These are phyloP conservation scores for Anas georgica DNA, from an alignment of 2,797 vertebrate species.

Conservation along the genomic window DNA sequence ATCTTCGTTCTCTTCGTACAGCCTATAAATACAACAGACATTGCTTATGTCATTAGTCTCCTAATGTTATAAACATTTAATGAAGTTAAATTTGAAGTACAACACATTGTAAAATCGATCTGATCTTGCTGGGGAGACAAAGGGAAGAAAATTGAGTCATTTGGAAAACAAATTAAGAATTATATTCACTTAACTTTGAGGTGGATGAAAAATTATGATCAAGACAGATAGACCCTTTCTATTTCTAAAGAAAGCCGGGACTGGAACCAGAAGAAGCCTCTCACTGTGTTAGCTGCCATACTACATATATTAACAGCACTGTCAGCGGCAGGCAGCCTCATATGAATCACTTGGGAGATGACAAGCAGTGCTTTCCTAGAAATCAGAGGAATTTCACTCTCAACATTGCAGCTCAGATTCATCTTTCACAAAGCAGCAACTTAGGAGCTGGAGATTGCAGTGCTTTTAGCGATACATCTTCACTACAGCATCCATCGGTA, in stretches of 20 bases:
- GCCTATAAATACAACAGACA: constrained; percentile 32
- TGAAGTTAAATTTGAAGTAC: constrained; percentile 65
- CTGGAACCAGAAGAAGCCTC: neutral
- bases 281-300: neutral
- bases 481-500: fast-evolving
- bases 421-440: neutral
- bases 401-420: fast-evolving
- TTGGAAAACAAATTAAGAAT: constrained; percentile 60
- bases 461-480: neutral
- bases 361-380: neutral
- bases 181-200: constrained; percentile 52
- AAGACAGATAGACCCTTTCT: neutral
- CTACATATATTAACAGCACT: neutral
- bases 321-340: neutral
- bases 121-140: constrained; percentile 38
- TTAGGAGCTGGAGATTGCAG: neutral
- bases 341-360: neutral
- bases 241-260: neutral
- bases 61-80: constrained; percentile 66
- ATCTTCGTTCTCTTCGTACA: constrained; percentile 14
- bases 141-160: constrained; percentile 48
- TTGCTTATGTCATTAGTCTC: constrained; percentile 41
- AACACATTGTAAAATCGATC: constrained; percentile 58
- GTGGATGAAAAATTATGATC: neutral
- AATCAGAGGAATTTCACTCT: neutral